Percentiles rank a stretch among this genome's conserved stretches.
Conservation (phyloP, 1,140 invertebrate genomes). For the Drosophila pachea region DNA sequence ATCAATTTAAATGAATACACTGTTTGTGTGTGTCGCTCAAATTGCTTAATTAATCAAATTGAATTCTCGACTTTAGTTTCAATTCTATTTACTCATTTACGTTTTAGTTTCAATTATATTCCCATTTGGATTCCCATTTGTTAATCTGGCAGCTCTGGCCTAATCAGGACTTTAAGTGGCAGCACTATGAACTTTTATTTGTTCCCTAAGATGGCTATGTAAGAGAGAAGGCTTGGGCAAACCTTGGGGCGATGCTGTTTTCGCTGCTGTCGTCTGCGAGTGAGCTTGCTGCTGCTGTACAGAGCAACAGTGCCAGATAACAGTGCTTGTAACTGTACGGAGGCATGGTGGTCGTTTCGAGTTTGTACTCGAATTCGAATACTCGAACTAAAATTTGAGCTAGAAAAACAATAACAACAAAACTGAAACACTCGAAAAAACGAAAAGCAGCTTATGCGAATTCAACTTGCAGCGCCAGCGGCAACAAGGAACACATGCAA, state of each 20-base stretch:
- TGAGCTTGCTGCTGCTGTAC: constrained; percentile 32
- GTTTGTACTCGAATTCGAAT: too few species aligned
- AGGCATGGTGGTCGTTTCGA: constrained; percentile 11
- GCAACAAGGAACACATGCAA: constrained; percentile 32
- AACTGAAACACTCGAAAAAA: background rate
- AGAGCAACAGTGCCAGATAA: constrained; percentile 32
- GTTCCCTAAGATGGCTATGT: background rate
- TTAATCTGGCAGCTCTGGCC: too few species aligned
- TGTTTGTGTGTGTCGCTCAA: too few species aligned
- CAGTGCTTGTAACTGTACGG: constrained; percentile 17
- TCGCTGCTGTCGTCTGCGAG: constrained; percentile 36
- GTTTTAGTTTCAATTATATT: too few species aligned
- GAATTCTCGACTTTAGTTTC: too few species aligned
- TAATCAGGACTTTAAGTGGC: too few species aligned
- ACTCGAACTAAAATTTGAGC: background rate
- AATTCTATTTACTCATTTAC: too few species aligned
- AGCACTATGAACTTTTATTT: background rate
- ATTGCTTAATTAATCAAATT: too few species aligned
- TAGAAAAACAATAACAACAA: background rate
- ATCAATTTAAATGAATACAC: too few species aligned
- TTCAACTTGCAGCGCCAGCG: constrained; percentile 24
- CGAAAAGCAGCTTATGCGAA: background rate
- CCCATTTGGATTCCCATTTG: too few species aligned
- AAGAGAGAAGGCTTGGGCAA: constrained; percentile 20
- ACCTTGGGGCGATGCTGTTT: constrained; percentile 35